These are phyloP conservation scores for Arrhamphus sclerolepis DNA, from an alignment of 2,797 vertebrate genomes.

Conservation along the genomic window DNA sequence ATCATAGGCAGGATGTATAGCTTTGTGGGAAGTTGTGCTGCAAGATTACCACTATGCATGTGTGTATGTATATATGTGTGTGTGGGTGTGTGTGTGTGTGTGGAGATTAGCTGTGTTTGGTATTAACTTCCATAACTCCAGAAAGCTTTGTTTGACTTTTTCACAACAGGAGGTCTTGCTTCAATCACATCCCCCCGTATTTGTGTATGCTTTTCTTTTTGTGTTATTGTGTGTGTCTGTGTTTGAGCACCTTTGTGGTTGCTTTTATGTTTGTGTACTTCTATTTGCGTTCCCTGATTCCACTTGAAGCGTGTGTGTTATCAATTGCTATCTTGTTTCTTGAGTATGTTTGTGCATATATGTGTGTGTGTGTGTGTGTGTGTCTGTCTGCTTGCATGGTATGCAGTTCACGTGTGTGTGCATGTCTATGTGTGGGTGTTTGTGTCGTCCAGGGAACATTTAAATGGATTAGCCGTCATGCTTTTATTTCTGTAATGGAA, in stretches of 20 bases:
- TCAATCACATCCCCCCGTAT: constrained; percentile 40
- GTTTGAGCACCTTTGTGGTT: neutral
- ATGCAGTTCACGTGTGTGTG: constrained; percentile 9
- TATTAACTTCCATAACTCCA: constrained; percentile 49
- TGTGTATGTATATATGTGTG: neutral
- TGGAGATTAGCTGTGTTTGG: constrained; percentile 41
- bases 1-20: constrained; percentile 32
- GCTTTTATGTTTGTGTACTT: neutral
- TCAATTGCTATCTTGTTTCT: constrained; percentile 6
- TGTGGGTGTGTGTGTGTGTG: too few relatives aligned
- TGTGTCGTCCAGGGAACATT: constrained; percentile 71
- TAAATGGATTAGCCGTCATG: constrained; percentile 77
- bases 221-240: too few relatives aligned
- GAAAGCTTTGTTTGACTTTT: constrained; percentile 57
- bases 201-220: neutral
- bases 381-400: constrained; percentile 18
- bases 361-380: constrained; percentile 36
- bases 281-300: constrained; percentile 4
- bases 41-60: constrained; percentile 39
- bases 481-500: constrained; percentile 80
- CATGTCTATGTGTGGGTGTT: constrained; percentile 24
- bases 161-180: constrained; percentile 51
- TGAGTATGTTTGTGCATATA: constrained; percentile 3
- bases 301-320: constrained; percentile 29
- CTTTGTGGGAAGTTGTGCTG: constrained; percentile 47